Conservation (phyloP, 2,888 invertebrate genomes). For the Oscheius sp. region DNA sequence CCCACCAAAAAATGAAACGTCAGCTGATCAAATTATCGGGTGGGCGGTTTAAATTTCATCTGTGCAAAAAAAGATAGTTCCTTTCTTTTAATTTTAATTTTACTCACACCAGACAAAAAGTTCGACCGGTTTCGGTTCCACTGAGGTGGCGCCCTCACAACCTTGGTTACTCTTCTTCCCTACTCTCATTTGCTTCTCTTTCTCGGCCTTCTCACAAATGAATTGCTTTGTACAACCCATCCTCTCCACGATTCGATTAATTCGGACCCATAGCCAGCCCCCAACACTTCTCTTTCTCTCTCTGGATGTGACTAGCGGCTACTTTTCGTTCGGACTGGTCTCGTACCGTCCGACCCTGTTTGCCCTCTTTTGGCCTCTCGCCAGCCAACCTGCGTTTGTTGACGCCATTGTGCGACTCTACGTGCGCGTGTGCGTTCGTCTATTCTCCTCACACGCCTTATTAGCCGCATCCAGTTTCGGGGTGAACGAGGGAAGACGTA, state of each 20-base stretch:
- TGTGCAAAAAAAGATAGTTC: too few species aligned
- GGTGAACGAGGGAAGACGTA: background rate
- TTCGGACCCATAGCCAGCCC: too few species aligned
- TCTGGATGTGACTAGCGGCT: background rate
- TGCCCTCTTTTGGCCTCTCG: constrained; percentile 21
- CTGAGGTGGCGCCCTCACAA: too few species aligned
- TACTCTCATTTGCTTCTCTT: background rate
- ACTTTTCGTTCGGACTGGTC: constrained; percentile 19
- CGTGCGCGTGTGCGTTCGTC: background rate
- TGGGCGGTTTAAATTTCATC: too few species aligned
- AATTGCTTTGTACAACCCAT: background rate
- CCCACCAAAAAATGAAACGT: too few species aligned
- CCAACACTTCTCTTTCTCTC: background rate
- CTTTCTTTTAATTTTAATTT: too few species aligned
- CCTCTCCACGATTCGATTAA: background rate
- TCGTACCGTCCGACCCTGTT: constrained; percentile 10
- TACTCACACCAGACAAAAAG: too few species aligned
- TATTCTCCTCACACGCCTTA: constrained; percentile 4
- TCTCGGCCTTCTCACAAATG: background rate
- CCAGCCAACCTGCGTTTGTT: constrained; percentile 25
- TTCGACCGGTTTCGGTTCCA: too few species aligned
- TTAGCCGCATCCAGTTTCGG: background rate
- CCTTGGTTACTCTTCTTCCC: background rate
- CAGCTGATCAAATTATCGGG: too few species aligned
- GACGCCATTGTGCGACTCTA: constrained; percentile 25